These are phyloP conservation scores for Bradynema listronoti DNA, from an alignment of 1,140 invertebrate genomes.

Conservation along the genomic window DNA sequence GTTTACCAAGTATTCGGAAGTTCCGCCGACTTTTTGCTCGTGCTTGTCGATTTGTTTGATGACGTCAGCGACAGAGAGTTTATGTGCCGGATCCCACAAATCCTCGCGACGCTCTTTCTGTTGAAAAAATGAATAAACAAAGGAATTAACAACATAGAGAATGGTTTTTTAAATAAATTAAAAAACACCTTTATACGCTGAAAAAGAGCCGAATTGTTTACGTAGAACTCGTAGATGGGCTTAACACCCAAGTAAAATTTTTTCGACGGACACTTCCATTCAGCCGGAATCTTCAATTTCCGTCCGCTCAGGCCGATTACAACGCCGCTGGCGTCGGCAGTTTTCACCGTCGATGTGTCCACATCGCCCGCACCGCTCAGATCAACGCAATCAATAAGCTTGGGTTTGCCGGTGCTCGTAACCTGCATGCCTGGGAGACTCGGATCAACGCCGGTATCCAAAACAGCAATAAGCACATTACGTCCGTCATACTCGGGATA, in stretches of 20 bases:
- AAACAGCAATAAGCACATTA: conserved; percentile 81
- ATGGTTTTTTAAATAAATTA: conserved; percentile 24
- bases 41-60: conserved; percentile 66
- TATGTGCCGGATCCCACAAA: conserved; percentile 76
- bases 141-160: not conserved
- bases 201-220: too few species aligned
- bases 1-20: conserved; percentile 57
- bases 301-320: conserved; percentile 79
- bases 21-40: conserved; percentile 59
- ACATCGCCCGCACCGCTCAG: conserved; percentile 90
- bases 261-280: conserved; percentile 75
- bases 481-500: conserved; percentile 87
- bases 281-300: conserved; percentile 75
- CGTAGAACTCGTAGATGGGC: conserved; percentile 64
- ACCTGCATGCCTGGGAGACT: conserved; percentile 86
- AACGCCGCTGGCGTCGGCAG: conserved; percentile 65
- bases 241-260: conserved; percentile 70
- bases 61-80: conserved; percentile 71
- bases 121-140: conserved; percentile 15
- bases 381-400: conserved; percentile 88
- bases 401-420: conserved; percentile 77
- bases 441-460: conserved; percentile 95
- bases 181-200: too few species aligned
- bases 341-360: conserved; percentile 74
- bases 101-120: conserved; percentile 74